These are phyloP conservation scores for Thysanoteuthis rhombus DNA, from an alignment of 2,888 invertebrate species.

Conservation along the genomic window DNA sequence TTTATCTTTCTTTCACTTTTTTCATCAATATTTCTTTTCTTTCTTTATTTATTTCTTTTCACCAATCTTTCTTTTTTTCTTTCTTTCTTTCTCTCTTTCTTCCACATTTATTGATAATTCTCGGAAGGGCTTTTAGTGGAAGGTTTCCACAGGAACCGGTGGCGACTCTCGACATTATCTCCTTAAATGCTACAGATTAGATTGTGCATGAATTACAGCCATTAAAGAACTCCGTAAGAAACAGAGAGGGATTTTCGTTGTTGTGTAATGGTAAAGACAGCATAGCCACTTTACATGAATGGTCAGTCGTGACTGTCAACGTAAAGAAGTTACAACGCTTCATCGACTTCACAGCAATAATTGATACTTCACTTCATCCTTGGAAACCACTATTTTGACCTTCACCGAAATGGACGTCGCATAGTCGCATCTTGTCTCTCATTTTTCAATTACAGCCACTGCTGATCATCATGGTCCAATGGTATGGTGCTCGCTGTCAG, in stretches of 20 bases:
- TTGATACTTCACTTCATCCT: background rate
- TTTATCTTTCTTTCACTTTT: too few relatives aligned
- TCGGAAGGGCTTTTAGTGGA: background rate
- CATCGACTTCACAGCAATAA: background rate
- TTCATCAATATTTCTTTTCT: background rate
- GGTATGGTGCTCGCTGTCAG: too few relatives aligned
- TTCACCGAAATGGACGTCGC: background rate
- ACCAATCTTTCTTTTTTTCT: background rate
- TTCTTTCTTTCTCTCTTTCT: background rate
- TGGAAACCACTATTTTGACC: background rate
- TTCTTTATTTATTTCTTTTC: background rate
- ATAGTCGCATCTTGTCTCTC: background rate
- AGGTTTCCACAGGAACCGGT: background rate
- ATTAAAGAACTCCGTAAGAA: background rate
- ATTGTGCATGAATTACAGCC: background rate
- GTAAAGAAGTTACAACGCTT: background rate
- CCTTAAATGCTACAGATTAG: background rate
- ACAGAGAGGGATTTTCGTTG: background rate
- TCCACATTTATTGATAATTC: background rate
- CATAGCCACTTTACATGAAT: background rate
- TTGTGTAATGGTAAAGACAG: background rate
- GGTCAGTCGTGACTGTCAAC: background rate
- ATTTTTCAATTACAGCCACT: background rate
- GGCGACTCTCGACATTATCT: background rate
- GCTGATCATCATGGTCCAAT: too few relatives aligned